Base-by-base conservation (phyloP, 2,888 invertebrate species). In the Dasypogon diadema region DNA sequence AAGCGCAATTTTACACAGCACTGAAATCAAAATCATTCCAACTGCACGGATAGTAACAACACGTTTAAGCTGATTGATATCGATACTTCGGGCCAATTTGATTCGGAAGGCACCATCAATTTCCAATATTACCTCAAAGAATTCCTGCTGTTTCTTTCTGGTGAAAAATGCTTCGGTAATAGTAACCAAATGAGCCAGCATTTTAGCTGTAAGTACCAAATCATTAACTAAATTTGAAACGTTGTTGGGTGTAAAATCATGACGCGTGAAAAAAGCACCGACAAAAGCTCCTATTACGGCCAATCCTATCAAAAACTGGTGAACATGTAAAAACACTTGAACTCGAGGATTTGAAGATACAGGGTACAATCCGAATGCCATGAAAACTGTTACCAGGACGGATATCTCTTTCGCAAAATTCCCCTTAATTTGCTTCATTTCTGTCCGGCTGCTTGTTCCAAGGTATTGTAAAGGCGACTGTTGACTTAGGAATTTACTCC, bases 171-270 rank as follows among this genome's bases (percentile, higher is more conserved):
- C 70, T 74, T 80, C 78, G 5, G 77, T 1, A 22, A 78, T 46
- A 3, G 75, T 76, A 1, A 79, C 65, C 6, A 77, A 24, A 65
- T 79, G 77, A 1, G 79, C 76, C 8, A 77, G 4, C 0, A 76
- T 65, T 55, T 77, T 21, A 22, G 77, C 75, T 24, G 75, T 24
- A 74, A 77, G 79, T 0, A 79, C 79, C 3, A 80, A 37, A 2
- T 48, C 73, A 55, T 58, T 74, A 30, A 80, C 80, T 12, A 79
- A 34, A 6, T 75, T 21, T 14, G 79, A 79, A 4, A 80, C 2
- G 0, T 1, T 12, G 42, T 2, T 12, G 3, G 8, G 8, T 3
- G 3, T 12, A 42, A 12, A 6, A 42, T 1, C n/a, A 12, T 6
- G 1, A 42, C 2, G 6, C 8, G 3, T 42, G 2, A 6, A 42